Percentiles rank a stretch among this genome's conserved stretches.
Conservation (phyloP, 2,888 invertebrate genomes). For the Molanna angustata region DNA sequence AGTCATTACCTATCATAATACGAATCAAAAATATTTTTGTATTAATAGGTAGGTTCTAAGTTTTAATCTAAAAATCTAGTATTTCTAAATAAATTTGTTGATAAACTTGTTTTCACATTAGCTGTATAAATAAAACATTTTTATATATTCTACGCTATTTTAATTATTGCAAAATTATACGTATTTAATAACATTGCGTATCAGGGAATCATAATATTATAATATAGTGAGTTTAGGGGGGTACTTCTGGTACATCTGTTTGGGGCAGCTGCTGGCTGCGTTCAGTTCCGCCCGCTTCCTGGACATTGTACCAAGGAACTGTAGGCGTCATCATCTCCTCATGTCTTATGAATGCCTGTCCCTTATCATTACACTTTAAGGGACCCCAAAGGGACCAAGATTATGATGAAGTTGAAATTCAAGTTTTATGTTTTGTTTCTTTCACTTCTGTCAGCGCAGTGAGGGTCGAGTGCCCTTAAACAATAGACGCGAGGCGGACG, state of each 20-base stretch:
- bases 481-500: constrained; percentile 21
- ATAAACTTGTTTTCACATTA: too few species aligned
- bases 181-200: too few species aligned
- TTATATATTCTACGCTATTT: too few species aligned
- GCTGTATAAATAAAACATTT: too few species aligned
- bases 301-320: constrained; percentile 27
- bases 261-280: constrained; percentile 23
- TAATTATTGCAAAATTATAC: too few species aligned
- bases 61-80: too few species aligned
- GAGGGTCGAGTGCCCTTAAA: constrained; percentile 25
- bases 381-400: constrained; percentile 20
- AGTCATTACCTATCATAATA: too few species aligned
- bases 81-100: too few species aligned
- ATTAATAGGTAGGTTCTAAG: too few species aligned
- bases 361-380: constrained; percentile 29
- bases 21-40: too few species aligned
- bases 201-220: too few species aligned
- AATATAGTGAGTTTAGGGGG: constrained; percentile 5
- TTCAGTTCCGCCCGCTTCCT: constrained; percentile 30
- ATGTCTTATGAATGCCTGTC: constrained; percentile 28
- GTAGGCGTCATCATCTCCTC: constrained; percentile 29
- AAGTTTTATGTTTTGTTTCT: constrained; percentile 25
- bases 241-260: constrained; percentile 19
- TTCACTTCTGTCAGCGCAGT: constrained; percentile 7
- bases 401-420: constrained; percentile 25